Evolutionary conservation across 1,140 invertebrate species (phyloP), one percentile per base, ranked within the genome.

Genomic region (Akabosia matsudoensis): DNA sequence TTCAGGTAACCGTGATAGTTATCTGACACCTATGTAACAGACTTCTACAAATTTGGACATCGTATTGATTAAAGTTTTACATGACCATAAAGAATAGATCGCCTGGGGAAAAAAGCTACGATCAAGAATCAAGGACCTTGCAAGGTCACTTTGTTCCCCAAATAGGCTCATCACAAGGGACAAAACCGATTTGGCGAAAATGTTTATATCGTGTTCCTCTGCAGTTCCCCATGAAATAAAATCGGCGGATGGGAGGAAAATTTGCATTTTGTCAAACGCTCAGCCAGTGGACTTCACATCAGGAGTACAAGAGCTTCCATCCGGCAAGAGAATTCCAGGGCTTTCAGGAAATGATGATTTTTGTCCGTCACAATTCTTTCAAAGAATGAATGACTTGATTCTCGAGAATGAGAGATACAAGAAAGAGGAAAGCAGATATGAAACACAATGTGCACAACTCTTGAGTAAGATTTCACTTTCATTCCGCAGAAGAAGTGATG

Each of bases 381-480:
- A 67, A 22, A 67, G 61, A 31, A 30, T 67, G 30, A 67, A 67
- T 67, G 61, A 67, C n/a, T 67, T 67, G 28, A 67, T 67, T 67
- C n/a, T 67, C 1, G 61, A 67, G n/a, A 67, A 67, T 67, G 61
- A 67, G 61, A 67, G 61, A 31, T 67, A 16, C n/a, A 67, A 67
- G n/a, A 22, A 7, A 7, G 61, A 67, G 28, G 61, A 67, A n/a
- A 67, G 61, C 61, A 67, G 1, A 13, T 67, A 30, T 30, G 61
- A 67, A 31, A 67, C 28, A 31, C 61, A 67, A 31, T 67, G 61
- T 30, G 7, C 61, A 28, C 61, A 67, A 31, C 22, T 67, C 2
- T 30, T 67, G 4, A 67, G 61, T 67, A 67, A 67, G 22, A 1
- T 30, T n/a, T n/a, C n/a, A n/a, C n/a, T n/a, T n/a, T n/a, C n/a